These are phyloP conservation scores for Argyrosomus regius DNA, from an alignment of 2,797 vertebrate genomes.

Conservation along the genomic window DNA sequence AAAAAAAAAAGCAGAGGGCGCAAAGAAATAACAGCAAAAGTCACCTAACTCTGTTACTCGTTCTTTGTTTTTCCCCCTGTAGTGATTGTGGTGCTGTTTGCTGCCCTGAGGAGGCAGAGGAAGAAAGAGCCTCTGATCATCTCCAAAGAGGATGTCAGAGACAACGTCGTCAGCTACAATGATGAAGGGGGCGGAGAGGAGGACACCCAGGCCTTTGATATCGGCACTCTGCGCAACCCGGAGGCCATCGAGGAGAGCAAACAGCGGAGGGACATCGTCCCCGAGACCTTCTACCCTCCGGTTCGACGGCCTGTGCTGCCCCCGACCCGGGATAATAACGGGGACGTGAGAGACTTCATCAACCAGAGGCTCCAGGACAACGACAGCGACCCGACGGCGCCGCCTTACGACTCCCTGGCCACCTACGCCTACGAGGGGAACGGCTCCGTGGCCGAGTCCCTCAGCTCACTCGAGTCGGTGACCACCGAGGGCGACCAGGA, in stretches of 20 bases:
- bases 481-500: slow-evolving; percentile 93
- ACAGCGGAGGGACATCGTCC: slow-evolving; percentile 92
- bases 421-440: slow-evolving; percentile 97
- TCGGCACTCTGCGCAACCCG: slow-evolving; percentile 92
- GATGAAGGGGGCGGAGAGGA: slow-evolving; percentile 96
- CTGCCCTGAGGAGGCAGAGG: slow-evolving; percentile 91
- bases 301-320: slow-evolving; percentile 81
- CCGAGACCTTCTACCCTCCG: slow-evolving; percentile 91
- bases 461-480: slow-evolving; percentile 94
- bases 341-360: slow-evolving; percentile 96
- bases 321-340: slow-evolving; percentile 84
- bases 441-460: slow-evolving; percentile 92
- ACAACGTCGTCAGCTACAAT: slow-evolving; percentile 97
- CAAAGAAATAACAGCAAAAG: slow-evolving; percentile 53
- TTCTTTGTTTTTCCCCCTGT: slow-evolving; percentile 41
- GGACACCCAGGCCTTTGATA: slow-evolving; percentile 97
- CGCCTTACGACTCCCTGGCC: slow-evolving; percentile 97
- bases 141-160: slow-evolving; percentile 96
- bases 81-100: slow-evolving; percentile 96
- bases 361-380: slow-evolving; percentile 95
- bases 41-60: slow-evolving; percentile 49
- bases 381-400: slow-evolving; percentile 92
- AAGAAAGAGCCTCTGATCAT: slow-evolving; percentile 97
- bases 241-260: slow-evolving; percentile 95
- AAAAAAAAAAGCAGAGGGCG: slow-evolving; percentile 40